Conservation (phyloP, 2,888 invertebrate genomes). For the Adineta ricciae region DNA sequence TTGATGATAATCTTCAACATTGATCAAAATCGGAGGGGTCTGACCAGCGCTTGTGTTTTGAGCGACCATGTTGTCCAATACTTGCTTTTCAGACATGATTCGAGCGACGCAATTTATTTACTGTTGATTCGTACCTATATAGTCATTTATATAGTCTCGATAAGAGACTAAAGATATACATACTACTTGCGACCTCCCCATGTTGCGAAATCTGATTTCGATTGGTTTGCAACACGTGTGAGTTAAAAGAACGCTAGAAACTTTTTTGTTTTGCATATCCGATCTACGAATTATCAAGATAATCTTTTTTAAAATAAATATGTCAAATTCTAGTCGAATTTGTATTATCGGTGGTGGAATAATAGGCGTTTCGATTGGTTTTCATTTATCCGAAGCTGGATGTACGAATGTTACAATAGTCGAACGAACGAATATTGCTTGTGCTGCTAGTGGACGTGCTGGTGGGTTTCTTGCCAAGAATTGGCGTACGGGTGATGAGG, state of each 20-base stretch:
- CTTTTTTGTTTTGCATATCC: not conserved
- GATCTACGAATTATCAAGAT: not conserved
- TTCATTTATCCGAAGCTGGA: constrained; percentile 8
- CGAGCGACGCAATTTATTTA: not conserved
- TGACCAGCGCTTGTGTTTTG: not conserved
- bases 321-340: not conserved
- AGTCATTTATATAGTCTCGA: not conserved
- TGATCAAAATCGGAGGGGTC: not conserved
- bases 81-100: not conserved
- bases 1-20: not conserved
- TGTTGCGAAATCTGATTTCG: not conserved
- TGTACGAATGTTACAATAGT: constrained; percentile 1
- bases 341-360: not conserved
- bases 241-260: not conserved
- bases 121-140: not conserved
- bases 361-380: not conserved
- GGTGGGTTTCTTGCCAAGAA: constrained; percentile 9
- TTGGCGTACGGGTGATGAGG: not conserved
- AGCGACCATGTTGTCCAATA: not conserved
- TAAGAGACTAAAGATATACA: not conserved
- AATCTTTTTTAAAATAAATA: not conserved
- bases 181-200: not conserved
- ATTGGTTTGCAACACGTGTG: not conserved
- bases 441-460: constrained; percentile 1
- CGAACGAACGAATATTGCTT: constrained; percentile 20